Conservation (phyloP, 2,888 invertebrate species). For the Protula sp. region DNA sequence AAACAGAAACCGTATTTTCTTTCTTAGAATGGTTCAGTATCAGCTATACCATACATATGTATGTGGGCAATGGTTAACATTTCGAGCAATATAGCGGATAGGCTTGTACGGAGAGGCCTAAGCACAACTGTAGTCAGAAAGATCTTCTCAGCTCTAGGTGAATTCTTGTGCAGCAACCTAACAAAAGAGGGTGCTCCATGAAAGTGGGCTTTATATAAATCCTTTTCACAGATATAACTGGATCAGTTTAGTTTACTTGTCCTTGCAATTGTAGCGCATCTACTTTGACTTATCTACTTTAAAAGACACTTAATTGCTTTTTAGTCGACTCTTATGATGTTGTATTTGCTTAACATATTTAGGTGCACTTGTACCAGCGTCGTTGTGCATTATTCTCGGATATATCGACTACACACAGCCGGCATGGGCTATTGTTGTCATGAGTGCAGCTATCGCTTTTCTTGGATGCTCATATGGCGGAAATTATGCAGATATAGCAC, state of each 20-base stretch:
- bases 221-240: too few species aligned
- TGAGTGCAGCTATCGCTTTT: constrained; percentile 93
- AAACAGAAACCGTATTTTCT: too few species aligned
- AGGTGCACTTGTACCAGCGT: constrained; percentile 10
- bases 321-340: too few species aligned
- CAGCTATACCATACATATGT: constrained; percentile 47
- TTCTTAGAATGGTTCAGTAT: constrained; percentile 50
- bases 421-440: constrained; percentile 69
- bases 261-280: too few species aligned
- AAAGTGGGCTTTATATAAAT: too few species aligned
- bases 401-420: constrained; percentile 6
- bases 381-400: constrained; percentile 6
- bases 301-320: too few species aligned
- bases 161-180: too few species aligned
- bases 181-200: too few species aligned
- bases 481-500: constrained; percentile 24
- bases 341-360: too few species aligned
- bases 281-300: too few species aligned
- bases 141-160: background rate
- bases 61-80: constrained; percentile 37
- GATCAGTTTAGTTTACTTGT: too few species aligned
- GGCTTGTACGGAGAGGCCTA: constrained; percentile 1
- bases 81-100: constrained; percentile 24
- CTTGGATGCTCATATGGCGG: constrained; percentile 65
- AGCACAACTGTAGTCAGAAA: background rate